phyloP scores from a whole-genome alignment of 2,113 vertebrate species.

The Morphnarchus princeps region DNA sequence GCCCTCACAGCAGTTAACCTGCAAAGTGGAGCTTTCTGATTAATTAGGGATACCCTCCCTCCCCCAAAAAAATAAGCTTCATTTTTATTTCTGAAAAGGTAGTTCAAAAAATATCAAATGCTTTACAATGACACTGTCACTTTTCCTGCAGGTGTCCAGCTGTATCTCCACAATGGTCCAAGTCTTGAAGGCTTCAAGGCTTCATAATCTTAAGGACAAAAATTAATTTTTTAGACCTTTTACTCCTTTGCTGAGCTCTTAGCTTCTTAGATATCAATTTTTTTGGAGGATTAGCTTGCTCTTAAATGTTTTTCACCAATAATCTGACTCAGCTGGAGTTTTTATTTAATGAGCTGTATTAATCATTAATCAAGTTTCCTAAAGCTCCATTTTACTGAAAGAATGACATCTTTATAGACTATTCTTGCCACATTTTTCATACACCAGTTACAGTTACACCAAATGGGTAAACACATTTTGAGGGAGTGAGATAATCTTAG shows the following conservation, averaged over 20 bases:
- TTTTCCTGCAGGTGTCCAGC: neutral
- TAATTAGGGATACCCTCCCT: neutral
- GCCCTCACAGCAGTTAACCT: neutral
- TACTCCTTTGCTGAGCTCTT: neutral
- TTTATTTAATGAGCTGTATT: neutral
- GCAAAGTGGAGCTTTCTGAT: neutral
- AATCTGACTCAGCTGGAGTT: neutral
- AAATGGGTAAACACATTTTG: neutral
- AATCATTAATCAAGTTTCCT: neutral
- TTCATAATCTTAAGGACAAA: neutral
- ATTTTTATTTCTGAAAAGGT: neutral
- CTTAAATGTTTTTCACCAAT: neutral
- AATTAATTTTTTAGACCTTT: neutral
- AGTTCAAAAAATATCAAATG: neutral
- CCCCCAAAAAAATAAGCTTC: accelerated
- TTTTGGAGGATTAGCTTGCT: neutral
- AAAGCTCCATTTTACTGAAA: neutral
- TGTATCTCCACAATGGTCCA: neutral
- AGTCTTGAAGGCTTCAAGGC: neutral
- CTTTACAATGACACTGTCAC: neutral
- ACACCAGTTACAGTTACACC: neutral
- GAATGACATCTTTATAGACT: neutral
- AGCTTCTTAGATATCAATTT: neutral
- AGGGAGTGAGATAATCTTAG: neutral
- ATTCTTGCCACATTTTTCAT: neutral